These are phyloP conservation scores for Erethizon dorsatum DNA, from an alignment of 2,797 vertebrate genomes.

Conservation along the genomic window DNA sequence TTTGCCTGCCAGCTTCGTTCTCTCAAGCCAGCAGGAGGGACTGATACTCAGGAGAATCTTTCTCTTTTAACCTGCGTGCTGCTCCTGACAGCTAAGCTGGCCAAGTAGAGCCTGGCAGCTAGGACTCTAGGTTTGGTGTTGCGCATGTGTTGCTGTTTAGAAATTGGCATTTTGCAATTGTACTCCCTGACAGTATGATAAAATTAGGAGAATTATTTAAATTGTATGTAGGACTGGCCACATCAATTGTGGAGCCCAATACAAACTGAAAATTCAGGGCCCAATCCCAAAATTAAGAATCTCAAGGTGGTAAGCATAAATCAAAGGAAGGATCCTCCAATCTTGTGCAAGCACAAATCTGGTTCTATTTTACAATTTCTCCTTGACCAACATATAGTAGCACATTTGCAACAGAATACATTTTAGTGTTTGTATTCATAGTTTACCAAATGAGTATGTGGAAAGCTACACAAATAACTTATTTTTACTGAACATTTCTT, in stretches of 20 bases:
- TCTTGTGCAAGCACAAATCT: not conserved
- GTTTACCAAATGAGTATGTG: not conserved
- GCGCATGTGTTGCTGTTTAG: not conserved
- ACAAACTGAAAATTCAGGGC: not conserved
- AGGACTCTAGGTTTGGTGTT: constrained; percentile 50
- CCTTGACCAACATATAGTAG: not conserved
- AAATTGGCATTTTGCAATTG: constrained; percentile 42
- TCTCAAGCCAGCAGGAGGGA: constrained; percentile 72
- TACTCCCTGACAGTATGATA: not conserved
- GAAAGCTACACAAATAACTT: constrained; percentile 30
- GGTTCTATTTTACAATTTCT: not conserved
- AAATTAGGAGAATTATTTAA: constrained; percentile 52
- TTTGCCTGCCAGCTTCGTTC: constrained; percentile 64
- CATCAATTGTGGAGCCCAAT: not conserved
- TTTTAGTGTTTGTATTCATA: not conserved
- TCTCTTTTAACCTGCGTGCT: constrained; percentile 53
- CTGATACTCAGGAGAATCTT: constrained; percentile 67
- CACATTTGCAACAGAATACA: not conserved
- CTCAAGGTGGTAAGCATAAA: not conserved
- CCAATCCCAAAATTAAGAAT: constrained; percentile 4
- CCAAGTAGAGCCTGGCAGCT: constrained; percentile 40
- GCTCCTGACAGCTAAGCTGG: constrained; percentile 55
- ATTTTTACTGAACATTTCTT: constrained; percentile 33
- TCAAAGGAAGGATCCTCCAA: not conserved
- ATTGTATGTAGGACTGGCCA: not conserved